Base-by-base conservation (phyloP, 2,113 vertebrate species). In the Chrysochloris asiatica region DNA sequence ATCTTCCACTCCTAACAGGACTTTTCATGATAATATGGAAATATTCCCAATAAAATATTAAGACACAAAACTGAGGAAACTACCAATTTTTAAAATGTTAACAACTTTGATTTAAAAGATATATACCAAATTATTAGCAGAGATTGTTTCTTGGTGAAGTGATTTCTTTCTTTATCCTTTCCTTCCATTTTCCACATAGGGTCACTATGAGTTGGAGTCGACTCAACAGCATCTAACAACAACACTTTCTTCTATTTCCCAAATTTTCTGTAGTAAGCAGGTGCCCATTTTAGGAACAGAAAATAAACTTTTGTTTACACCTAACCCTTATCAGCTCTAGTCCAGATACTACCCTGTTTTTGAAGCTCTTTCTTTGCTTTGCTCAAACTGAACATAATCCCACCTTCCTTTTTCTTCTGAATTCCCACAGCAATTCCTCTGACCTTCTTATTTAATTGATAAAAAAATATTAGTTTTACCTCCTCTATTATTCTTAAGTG, bases 231-330 rank as follows among this genome's bases (percentile, higher is more conserved):
- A n/a, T n/a, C n/a, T n/a, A n/a, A n/a, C n/a, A n/a, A n/a, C n/a
- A n/a, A n/a, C n/a, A n/a, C n/a, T n/a, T n/a, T 69, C 67, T 41
- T 69, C 36, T 36, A 69, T 69, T 24, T 69, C 22, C 21, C 67
- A 73, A 45, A 47, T 45, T 47, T 73, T 73, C 41, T 73, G 24
- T 47, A 73, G 43, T 73, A 73, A 73, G 11, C 72, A 73, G 24
- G 43, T 47, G 47, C 30, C 47, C 43, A 47, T 45, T 14, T 14
- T 30, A 17, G 13, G 5, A 73, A 30, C 30, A 73, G 24, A 17
- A 73, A 73, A 69, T 63, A 38, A 79, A 47, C 41, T 86, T 92
- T 54, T 61, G 6, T 83, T 94, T 79, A 73, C 77, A 78, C 3
- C 16, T 77, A 78, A 87, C 9, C 6, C 36, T 24, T 80, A 77